A percentile compares a stretch with the other conserved stretches of the same genome.
These are phyloP conservation scores for Dichetophora obliterata DNA, from an alignment of 2,888 invertebrate genomes.

Conservation along the genomic window DNA sequence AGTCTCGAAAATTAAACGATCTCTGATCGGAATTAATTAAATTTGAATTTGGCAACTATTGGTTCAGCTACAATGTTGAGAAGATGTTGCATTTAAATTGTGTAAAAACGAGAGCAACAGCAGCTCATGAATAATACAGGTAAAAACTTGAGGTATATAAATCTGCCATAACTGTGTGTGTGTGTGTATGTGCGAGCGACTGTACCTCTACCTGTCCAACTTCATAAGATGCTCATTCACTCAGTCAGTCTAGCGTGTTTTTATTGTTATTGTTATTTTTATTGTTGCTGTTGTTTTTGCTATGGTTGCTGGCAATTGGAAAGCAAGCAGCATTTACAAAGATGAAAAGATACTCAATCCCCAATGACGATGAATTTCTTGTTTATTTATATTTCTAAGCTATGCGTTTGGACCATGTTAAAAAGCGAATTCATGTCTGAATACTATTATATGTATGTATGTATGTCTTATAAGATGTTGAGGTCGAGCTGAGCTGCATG, in stretches of 20 bases:
- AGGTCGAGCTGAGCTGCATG: too few relatives aligned
- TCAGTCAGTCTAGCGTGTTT: neutral
- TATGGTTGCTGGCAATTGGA: neutral
- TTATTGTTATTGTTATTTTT: too few relatives aligned
- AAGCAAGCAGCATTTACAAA: neutral
- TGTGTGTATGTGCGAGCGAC: constrained; percentile 7
- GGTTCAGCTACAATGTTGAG: neutral
- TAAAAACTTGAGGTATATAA: neutral
- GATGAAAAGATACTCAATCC: neutral
- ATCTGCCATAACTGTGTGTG: neutral
- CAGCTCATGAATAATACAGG: neutral
- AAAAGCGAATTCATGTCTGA: too few relatives aligned
- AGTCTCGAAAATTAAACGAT: constrained; percentile 10
- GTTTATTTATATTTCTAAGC: constrained; percentile 7
- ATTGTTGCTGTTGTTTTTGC: neutral
- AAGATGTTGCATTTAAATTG: constrained; percentile 2
- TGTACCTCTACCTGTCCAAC: constrained; percentile 11
- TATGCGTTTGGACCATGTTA: constrained; percentile 2
- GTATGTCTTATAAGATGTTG: neutral
- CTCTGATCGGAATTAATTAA: neutral
- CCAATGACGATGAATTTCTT: neutral
- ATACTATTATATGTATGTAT: too few relatives aligned
- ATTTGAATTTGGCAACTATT: neutral
- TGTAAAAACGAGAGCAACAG: neutral
- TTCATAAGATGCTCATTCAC: neutral